These are phyloP conservation scores for Phaetusa simplex DNA, from an alignment of 2,113 vertebrate species.

Conservation along the genomic window DNA sequence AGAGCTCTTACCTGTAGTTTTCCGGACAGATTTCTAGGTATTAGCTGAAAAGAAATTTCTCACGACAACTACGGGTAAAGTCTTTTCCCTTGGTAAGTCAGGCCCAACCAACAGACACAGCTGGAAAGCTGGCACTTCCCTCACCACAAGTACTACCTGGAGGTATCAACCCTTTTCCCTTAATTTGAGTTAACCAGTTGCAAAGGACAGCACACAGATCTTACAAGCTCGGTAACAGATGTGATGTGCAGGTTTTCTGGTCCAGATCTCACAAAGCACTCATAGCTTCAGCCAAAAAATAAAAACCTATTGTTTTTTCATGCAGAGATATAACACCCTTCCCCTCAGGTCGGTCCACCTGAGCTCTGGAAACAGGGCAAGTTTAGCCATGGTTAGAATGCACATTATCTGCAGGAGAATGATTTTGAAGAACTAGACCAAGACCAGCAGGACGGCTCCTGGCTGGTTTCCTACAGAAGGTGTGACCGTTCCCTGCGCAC, in stretches of 20 bases:
- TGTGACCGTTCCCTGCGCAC: rapidly evolving
- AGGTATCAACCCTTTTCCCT: not conserved
- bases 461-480: not conserved
- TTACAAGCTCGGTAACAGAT: not conserved
- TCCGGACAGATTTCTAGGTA: not conserved
- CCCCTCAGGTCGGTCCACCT: no score
- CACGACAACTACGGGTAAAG: not conserved
- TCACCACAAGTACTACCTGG: not conserved
- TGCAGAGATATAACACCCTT: not conserved
- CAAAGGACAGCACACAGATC: not conserved
- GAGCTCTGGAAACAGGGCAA: not conserved
- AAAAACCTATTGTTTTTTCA: not conserved
- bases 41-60: not conserved
- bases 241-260: not conserved
- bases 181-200: not conserved
- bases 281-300: not conserved
- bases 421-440: not conserved
- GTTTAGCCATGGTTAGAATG: not conserved
- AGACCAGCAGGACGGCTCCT: not conserved
- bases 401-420: not conserved
- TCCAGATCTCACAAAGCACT: not conserved
- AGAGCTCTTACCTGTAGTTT: not conserved
- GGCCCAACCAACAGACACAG: not conserved
- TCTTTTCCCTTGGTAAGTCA: not conserved
- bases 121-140: not conserved